phyloP scores from a whole-genome alignment of 30 jellyfish, hydroid and myxozoan genomes.

The Cassiopea andromeda region DNA sequence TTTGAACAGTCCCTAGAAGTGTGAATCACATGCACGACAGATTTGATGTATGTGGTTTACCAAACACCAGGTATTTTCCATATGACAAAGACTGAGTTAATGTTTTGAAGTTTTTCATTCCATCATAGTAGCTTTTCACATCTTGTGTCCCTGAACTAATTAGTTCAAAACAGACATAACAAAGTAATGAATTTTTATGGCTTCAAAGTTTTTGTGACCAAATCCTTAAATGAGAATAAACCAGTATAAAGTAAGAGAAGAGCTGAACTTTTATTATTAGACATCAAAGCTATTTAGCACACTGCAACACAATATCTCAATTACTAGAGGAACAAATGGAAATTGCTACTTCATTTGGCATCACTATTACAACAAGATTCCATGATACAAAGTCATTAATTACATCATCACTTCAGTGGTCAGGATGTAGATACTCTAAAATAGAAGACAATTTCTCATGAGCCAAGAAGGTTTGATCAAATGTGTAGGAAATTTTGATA shows the following conservation, averaged over 20 bases:
- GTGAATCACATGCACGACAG: too few species aligned
- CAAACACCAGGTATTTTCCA: too few species aligned
- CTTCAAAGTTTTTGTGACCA: neutral
- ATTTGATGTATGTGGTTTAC: too few species aligned
- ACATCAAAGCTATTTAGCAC: neutral
- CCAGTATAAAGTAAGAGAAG: neutral
- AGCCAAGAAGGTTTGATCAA: too few species aligned
- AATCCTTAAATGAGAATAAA: neutral
- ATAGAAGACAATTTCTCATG: neutral
- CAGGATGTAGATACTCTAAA: conserved; percentile 40
- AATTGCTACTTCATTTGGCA: neutral
- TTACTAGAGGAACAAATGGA: neutral
- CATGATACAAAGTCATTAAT: neutral
- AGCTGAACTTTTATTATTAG: neutral
- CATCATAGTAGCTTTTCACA: too few species aligned
- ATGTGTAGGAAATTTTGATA: too few species aligned
- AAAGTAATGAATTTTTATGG: too few species aligned
- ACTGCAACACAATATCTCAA: neutral
- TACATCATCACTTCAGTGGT: neutral
- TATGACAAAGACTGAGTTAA: too few species aligned
- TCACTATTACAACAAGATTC: neutral
- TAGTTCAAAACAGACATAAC: too few species aligned
- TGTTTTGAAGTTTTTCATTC: too few species aligned
- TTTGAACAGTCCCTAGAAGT: too few species aligned
- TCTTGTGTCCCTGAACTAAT: too few species aligned